Conservation (phyloP, 2,888 invertebrate genomes). For the Pecten maximus region DNA sequence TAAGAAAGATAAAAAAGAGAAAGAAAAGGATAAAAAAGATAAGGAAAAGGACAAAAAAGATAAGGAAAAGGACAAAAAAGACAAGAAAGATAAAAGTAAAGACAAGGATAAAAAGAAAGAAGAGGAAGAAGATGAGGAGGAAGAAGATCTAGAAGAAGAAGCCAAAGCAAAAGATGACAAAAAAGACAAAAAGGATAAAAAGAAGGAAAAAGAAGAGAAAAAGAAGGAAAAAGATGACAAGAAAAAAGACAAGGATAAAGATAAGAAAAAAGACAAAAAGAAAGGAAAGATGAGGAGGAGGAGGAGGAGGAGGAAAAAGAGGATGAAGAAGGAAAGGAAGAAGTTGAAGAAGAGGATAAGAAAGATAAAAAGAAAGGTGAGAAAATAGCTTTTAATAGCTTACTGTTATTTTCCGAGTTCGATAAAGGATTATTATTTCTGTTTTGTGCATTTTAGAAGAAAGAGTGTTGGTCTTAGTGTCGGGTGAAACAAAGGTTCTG, state of each 20-base stretch:
- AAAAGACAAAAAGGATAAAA: conserved; percentile 39
- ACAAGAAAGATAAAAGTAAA: conserved; percentile 53
- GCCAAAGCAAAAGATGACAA: conserved; percentile 39
- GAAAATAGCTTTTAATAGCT: too few relatives aligned
- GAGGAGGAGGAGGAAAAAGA: conserved; percentile 52
- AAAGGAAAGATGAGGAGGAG: conserved; percentile 53
- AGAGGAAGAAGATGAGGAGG: conserved; percentile 56
- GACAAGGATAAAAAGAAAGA: conserved; percentile 55
- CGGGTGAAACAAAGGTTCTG: neutral
- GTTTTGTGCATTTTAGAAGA: neutral
- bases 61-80: conserved; percentile 51
- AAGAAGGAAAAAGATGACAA: conserved; percentile 46
- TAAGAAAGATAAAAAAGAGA: conserved; percentile 56
- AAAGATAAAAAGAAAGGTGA: conserved; percentile 43
- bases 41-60: conserved; percentile 49
- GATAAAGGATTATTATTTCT: too few relatives aligned
- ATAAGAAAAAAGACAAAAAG: conserved; percentile 52
- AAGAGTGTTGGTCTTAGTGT: neutral
- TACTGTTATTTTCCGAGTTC: too few relatives aligned
- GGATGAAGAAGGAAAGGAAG: conserved; percentile 46
- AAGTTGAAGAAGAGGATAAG: conserved; percentile 52
- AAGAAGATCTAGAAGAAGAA: conserved; percentile 50
- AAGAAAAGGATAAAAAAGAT: conserved; percentile 47
- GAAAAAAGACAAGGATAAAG: conserved; percentile 51
- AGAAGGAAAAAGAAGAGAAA: conserved; percentile 51